Evolutionary conservation across 2,888 invertebrate genomes (phyloP), one percentile per base, ranked within the genome.

Genomic region (Leptinotarsa haldemani): DNA sequence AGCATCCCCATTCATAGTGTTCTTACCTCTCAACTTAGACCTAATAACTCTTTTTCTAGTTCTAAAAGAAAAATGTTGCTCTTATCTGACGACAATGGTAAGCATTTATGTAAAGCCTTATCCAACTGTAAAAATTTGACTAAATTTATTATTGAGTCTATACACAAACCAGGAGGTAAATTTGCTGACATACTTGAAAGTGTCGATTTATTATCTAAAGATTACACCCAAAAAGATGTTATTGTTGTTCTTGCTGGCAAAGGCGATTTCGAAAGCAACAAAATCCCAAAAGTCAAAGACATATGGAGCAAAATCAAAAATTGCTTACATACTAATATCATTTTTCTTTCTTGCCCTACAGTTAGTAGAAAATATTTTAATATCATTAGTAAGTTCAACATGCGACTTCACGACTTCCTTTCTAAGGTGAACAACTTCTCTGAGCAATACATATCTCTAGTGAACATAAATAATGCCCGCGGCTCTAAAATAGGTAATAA

Each of bases 101-200:
- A 64, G 64, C 64, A 64, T n/a, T 30, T 64, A 40, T 64, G n/a
- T 64, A 40, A 64, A 20, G 64, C 64, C 64, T 64, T 64, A 64
- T 16, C 64, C 64, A 64, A 64, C 20, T 64, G 64, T 64, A 64
- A 64, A 16, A 64, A 64, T 20, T 40, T 64, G 64, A 64, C 64
- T 64, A 64, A 64, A 30, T 64, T 64, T 64, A 64, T 64, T 64
- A 64, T 64, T 40, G 64, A 64, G 64, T 64, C 64, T 64, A 64
- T 64, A 64, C 64, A 64, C 64, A 64, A 64, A 64, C 64, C 64
- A 64, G 64, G 64, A 64, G 64, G 64, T 64, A 15, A 64, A 64
- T 64, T 52, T 52, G 52, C 52, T 52, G 52, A 52, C 52, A 52
- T 52, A 52, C 16, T 52, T 52, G 52, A 52, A 64, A 64, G 64